Base-by-base conservation (phyloP, 2,113 vertebrate genomes). In the Micromys minutus region DNA sequence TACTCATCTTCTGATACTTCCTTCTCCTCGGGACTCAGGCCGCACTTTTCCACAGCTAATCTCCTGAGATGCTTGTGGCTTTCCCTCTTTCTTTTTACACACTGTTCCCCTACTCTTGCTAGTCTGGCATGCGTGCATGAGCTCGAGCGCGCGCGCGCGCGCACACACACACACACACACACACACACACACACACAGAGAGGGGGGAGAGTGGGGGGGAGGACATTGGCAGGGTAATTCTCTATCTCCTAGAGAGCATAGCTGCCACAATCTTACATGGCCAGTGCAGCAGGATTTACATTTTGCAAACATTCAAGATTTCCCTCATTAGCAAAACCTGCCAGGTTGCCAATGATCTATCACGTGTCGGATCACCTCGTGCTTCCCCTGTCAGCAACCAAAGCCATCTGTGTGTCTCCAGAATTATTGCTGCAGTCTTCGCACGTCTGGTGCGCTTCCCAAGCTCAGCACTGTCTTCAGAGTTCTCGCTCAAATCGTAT, bases 21-120 rank as follows among this genome's bases (percentile, higher is more conserved):
- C 79, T 94, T 79, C 63, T 91, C 45, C n/a, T 65, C 89, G 47
- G 71, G 47, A 74, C 89, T 92, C 36, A 26, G 16, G 67, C 79
- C 61, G 17, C 10, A 19, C 65, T 80, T 83, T 13, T 7, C 9
- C 4, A 39, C 21, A 47, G 26, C 77, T 81, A 34, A 42, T 61
- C 72, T 65, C 75, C 52, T 79, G 19, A 24, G 17, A 11, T 76
- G 47, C 24, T 9, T 74, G 57, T 87, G 45, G 13, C 13, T 52
- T 21, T 34, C 24, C 50, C 12, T 50, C 42, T 34, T 34, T 31
- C 75, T 77, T 74, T 8, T 8, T 36, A 5, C 59, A 42, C 21
- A 17, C 67, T 67, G 45, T 21, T 31, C 17, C 15, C 42, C 50
- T 22, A 39, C 52, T 85, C 8, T n/a, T 61, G 55, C 24, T 65